These are phyloP conservation scores for Drosophila mauritiana DNA, from an alignment of 1,140 invertebrate species.

Conservation along the genomic window DNA sequence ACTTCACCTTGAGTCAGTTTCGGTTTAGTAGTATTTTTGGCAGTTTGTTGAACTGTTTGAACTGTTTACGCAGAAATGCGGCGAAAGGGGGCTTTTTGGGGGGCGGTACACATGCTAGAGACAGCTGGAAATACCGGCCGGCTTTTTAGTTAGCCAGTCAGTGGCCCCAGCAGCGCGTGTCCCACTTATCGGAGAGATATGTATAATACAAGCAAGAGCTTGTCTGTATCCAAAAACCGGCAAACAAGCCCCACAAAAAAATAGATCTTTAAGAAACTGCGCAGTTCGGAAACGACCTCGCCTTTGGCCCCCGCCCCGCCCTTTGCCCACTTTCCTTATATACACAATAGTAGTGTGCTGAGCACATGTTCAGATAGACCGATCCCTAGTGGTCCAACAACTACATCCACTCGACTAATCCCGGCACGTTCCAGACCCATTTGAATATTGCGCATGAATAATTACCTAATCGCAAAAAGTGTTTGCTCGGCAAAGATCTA, in stretches of 20 bases:
- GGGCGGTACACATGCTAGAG: not conserved
- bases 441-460: conserved; percentile 50
- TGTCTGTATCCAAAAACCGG: conserved; percentile 30
- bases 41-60: conserved; percentile 60
- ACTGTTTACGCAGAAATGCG: conserved; percentile 3
- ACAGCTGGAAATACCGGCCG: conserved; percentile 53
- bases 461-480: conserved; percentile 36
- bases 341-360: conserved; percentile 4
- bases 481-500: conserved; percentile 36
- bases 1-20: conserved; percentile 59
- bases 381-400: conserved; percentile 9
- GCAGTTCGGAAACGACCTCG: conserved; percentile 40
- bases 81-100: not conserved
- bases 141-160: conserved; percentile 49
- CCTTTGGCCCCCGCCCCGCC: conserved; percentile 16
- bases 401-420: conserved; percentile 6
- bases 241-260: conserved; percentile 38
- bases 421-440: conserved; percentile 46
- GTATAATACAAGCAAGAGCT: conserved; percentile 12
- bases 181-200: conserved; percentile 26
- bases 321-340: conserved; percentile 4
- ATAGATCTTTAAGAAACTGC: conserved; percentile 48
- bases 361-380: conserved; percentile 42
- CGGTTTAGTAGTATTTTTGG: conserved; percentile 29
- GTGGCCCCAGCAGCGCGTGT: conserved; percentile 42